Base-by-base conservation (phyloP, 2,797 vertebrate species). In the Poeciliopsis gracilis region DNA sequence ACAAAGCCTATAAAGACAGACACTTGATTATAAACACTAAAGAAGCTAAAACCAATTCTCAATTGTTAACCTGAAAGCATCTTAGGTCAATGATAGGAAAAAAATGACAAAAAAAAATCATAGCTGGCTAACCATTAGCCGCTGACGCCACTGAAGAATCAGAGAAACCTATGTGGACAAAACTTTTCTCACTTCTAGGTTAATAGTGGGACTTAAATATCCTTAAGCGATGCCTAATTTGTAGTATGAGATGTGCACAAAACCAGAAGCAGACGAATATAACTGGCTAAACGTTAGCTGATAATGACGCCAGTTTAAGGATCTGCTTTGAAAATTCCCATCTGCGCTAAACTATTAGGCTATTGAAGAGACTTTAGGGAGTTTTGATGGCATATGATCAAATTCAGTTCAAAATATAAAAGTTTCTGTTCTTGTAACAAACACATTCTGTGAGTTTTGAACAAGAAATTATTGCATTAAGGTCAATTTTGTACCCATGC, bases 121-220 rank as follows among this genome's bases (percentile, higher is more conserved):
- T 43, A 23, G 10, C 20, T 11, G 18, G 36, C 63, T 38, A 41
- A 67, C 10, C 36, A 69, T 69, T 69, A 69, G 20, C 8, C 38
- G 4, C 66, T 69, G 23, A 66, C 18, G 3, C 7, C 61, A 25
- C 38, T 43, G 25, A n/a, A 43, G 38, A 43, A 6, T 45, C 11
- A 1, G 69, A 85, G 78, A 72, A 74, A 92, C 82, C 78, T 86
- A 80, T 73, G 77, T 76, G 75, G 55, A 41, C 33, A 85, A 82
- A 78, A 8, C 25, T 53, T 47, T 51, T 82, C 80, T 77, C 45
- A 80, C 87, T 83, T 82, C 79, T 69, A 69, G 45, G 61, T 47
- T 16, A 70, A 76, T 57, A 53, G 71, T 57, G 63, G 77, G 76
- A 74, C 70, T 81, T 63, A 80, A 7, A 88, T 77, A 75, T 79